phyloP scores from a whole-genome alignment of 2,888 invertebrate genomes.

The Eupithecia insigniata region DNA sequence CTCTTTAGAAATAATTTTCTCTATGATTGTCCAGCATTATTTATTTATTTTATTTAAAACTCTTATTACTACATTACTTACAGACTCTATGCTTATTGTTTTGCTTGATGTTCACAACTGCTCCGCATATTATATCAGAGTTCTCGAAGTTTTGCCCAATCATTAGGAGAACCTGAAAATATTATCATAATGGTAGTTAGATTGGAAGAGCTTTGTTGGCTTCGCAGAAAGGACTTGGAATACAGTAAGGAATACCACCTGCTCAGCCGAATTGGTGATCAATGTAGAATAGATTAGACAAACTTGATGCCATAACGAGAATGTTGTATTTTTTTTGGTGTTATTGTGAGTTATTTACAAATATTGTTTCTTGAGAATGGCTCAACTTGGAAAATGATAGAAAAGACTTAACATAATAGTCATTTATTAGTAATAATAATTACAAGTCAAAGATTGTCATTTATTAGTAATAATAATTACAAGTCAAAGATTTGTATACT shows the following conservation, averaged over 20 bases:
- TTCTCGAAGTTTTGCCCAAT: slow-evolving; percentile 97
- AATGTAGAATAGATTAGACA: not conserved
- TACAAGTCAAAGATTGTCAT: too few relatives aligned
- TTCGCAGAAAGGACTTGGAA: not conserved
- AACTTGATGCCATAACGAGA: too few relatives aligned
- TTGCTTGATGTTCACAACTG: slow-evolving; percentile 94
- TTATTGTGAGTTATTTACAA: too few relatives aligned
- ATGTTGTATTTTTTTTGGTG: too few relatives aligned
- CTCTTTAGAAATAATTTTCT: too few relatives aligned
- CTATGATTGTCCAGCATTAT: not conserved
- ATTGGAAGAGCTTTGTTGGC: not conserved
- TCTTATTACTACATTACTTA: slow-evolving; percentile 60
- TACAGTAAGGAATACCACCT: not conserved
- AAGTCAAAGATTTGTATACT: too few relatives aligned
- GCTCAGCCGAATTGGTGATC: not conserved
- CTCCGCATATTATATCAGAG: slow-evolving; percentile 95
- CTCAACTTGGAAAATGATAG: too few relatives aligned
- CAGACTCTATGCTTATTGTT: slow-evolving; percentile 92
- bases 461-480: too few relatives aligned
- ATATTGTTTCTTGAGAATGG: too few relatives aligned
- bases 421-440: too few relatives aligned
- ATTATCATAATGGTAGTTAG: not conserved
- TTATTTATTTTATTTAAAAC: not conserved
- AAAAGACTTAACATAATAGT: too few relatives aligned
- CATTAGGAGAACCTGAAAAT: slow-evolving; percentile 76